Base-by-base conservation (phyloP, 2,888 invertebrate genomes). In the Phyllotreta cruciferae region DNA sequence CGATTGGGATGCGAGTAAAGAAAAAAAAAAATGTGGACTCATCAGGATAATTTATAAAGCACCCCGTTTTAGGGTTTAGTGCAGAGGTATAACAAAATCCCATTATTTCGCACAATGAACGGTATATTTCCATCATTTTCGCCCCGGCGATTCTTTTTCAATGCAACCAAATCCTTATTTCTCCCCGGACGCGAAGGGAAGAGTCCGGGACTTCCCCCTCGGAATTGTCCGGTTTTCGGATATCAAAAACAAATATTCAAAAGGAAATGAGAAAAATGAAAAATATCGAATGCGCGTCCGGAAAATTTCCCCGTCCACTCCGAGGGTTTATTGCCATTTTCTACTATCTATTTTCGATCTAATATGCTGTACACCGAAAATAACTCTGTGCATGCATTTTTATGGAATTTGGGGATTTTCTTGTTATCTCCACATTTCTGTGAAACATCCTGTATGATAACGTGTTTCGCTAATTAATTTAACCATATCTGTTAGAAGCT, bases 21-120 rank as follows among this genome's bases (percentile, higher is more conserved):
- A 24, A 4, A 61, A 13, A 55, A 35, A 65, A 66, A 61, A 55
- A 61, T 63, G 66, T 66, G 56, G 61, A 66, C 66, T 66, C 66
- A 66, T 66, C 66, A 61, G 57, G 49, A 60, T 60, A 50, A 66
- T 66, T 66, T 66, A 63, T 66, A 56, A 66, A 66, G 66, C 66
- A 56, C 61, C 66, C 63, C 58, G 41, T 55, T 50, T 54, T 44
- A 9, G 50, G 24, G 24, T 24, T 3, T 24, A 24, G 6, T n/a
- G n/a, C n/a, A n/a, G n/a, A n/a, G 8, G 54, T 60, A 60, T 66
- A 52, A 54, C 61, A 56, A 63, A 66, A 66, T 60, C 50, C 61
- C 63, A 66, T 66, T 66, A 63, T 66, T 61, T 61, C 58, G 53
- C 49, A 66, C 66, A 66, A 66, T 66, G 61, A 63, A 58, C 66